Evolutionary conservation across 1,140 invertebrate species (phyloP).

Genomic region (Trachelipus rathkii): DNA sequence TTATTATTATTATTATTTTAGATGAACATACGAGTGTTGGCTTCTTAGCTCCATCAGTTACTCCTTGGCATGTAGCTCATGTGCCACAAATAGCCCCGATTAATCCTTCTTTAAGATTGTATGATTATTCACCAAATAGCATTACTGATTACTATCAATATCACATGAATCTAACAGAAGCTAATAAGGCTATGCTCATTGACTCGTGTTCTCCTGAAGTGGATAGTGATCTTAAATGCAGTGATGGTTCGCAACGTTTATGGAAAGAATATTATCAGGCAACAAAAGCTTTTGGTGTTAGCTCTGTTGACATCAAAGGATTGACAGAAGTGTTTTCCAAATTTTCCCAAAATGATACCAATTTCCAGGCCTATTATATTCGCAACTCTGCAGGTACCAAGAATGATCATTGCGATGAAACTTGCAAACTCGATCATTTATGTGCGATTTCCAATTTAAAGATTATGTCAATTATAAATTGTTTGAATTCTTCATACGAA

Average conservation of each 20-base stretch:
- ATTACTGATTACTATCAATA: conserved; percentile 84
- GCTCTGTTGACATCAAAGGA: conserved; percentile 21
- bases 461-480: conserved; percentile 27
- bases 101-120: conserved; percentile 81
- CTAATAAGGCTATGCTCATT: conserved; percentile 50
- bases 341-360: conserved; percentile 28
- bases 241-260: not conserved
- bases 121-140: conserved; percentile 49
- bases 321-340: conserved; percentile 31
- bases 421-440: conserved; percentile 35
- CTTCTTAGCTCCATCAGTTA: conserved; percentile 78
- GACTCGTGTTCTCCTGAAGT: not conserved
- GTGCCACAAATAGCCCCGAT: conserved; percentile 60
- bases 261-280: conserved; percentile 41
- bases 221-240: not conserved
- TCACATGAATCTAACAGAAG: conserved; percentile 74
- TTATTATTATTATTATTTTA: conserved; percentile 6
- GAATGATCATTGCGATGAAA: conserved; percentile 29
- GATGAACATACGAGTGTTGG: conserved; percentile 52
- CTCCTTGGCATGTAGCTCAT: conserved; percentile 64
- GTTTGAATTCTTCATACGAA: conserved; percentile 17
- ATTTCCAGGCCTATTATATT: conserved; percentile 40
- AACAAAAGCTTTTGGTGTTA: conserved; percentile 32
- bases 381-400: conserved; percentile 41
- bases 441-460: conserved; percentile 39